Percentiles rank a stretch among this genome's conserved stretches.
phyloP scores from a whole-genome alignment of 2,113 vertebrate genomes.

The Leucopternis melanops region DNA sequence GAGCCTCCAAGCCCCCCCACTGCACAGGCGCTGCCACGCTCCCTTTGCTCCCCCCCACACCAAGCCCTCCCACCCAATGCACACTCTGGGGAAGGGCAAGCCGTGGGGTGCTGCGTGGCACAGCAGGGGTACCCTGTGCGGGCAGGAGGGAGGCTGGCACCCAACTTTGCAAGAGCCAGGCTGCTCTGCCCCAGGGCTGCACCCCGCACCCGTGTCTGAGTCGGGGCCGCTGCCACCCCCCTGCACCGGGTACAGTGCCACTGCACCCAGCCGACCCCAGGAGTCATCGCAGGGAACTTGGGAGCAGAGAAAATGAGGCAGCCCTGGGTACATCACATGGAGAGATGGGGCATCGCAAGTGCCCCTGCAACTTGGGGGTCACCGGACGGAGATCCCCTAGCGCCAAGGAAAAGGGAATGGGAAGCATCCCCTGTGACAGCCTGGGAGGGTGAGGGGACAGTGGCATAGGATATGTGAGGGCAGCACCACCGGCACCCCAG shows the following conservation, averaged over 20 bases:
- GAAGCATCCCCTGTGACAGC: not conserved
- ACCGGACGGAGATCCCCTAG: not conserved
- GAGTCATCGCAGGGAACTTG: not conserved
- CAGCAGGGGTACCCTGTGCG: not conserved
- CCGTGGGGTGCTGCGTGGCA: not conserved
- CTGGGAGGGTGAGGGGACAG: not conserved
- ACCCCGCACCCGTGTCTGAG: not conserved
- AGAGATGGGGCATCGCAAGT: not conserved
- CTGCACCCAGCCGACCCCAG: no score
- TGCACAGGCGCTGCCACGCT: not conserved
- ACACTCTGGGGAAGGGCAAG: not conserved
- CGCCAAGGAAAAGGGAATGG: not conserved
- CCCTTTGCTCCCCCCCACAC: not conserved
- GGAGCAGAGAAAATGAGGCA: not conserved
- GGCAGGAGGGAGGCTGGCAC: not conserved
- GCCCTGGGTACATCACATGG: not conserved
- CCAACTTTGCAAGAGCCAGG: not conserved
- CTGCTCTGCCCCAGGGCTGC: not conserved
- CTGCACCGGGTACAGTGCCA: not conserved
- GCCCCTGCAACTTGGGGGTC: not conserved
- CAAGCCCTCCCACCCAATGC: not conserved
- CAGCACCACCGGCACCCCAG: accelerated
- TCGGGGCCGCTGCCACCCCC: not conserved
- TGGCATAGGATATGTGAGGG: not conserved
- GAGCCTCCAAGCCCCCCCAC: not conserved